A percentile compares a stretch with the other conserved stretches of the same genome.
Conservation (phyloP, 2,888 invertebrate genomes). For the Plusia festucae region DNA sequence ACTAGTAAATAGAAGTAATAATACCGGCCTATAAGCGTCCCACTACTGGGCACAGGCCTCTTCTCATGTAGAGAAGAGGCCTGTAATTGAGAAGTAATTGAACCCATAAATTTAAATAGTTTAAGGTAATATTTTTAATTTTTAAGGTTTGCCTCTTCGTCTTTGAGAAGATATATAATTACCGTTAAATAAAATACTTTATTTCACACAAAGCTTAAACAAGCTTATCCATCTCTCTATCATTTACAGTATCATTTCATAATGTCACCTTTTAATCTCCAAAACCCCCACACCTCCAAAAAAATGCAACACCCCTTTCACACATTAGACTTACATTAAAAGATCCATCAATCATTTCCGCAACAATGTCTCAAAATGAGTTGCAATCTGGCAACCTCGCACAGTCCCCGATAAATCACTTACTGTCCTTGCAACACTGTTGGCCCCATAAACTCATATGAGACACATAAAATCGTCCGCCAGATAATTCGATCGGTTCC, state of each 20-base stretch:
- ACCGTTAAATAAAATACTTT: too few relatives aligned
- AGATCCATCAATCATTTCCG: conserved; percentile 54
- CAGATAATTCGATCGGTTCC: conserved; percentile 82
- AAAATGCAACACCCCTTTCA: conserved; percentile 33
- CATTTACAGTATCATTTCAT: neutral
- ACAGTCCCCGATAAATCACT: conserved; percentile 58
- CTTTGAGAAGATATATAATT: too few relatives aligned
- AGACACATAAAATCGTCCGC: conserved; percentile 74
- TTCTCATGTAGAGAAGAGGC: too few relatives aligned
- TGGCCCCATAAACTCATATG: conserved; percentile 57
- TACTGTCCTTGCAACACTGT: conserved; percentile 69
- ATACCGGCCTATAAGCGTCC: too few relatives aligned
- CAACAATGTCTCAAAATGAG: conserved; percentile 65
- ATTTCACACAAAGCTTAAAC: too few relatives aligned
- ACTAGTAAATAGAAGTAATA: too few relatives aligned
- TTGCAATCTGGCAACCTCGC: conserved; percentile 71
- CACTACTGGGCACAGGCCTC: too few relatives aligned
- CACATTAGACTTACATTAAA: conserved; percentile 57
- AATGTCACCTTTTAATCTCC: conserved; percentile 2
- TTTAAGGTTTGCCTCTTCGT: too few relatives aligned
- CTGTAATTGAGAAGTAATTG: too few relatives aligned
- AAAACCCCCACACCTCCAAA: too few relatives aligned
- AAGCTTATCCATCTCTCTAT: neutral
- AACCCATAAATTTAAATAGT: too few relatives aligned
- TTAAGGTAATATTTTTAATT: too few relatives aligned